phyloP scores from a whole-genome alignment of 2,113 vertebrate species.

The Lucifuga dentata region DNA sequence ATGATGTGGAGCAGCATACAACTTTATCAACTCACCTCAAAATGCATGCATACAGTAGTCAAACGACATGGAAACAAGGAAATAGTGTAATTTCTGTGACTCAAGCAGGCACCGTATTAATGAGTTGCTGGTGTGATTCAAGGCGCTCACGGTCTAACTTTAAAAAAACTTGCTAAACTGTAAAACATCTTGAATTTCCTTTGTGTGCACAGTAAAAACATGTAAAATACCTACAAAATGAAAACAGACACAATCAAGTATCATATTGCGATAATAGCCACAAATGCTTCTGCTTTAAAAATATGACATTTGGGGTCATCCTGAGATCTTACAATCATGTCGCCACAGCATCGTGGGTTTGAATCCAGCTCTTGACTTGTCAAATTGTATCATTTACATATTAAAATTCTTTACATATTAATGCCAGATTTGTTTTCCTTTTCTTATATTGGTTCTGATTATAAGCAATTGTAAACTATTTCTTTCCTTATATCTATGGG shows the following conservation, averaged over 20 bases:
- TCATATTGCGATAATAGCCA: background rate
- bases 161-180: conserved; percentile 5
- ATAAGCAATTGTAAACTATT: conserved; percentile 2
- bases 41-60: conserved; percentile 48
- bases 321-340: conserved; percentile 3
- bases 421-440: background rate
- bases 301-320: background rate
- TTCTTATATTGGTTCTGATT: background rate
- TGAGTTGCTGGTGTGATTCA: conserved; percentile 6
- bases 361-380: conserved; percentile 68
- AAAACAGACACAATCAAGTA: background rate
- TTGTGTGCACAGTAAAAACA: conserved; percentile 5
- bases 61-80: conserved; percentile 21
- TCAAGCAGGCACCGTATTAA: background rate
- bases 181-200: background rate
- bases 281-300: conserved; percentile 20
- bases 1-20: conserved; percentile 32
- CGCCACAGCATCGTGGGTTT: conserved; percentile 5
- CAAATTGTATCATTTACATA: background rate
- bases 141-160: conserved; percentile 23
- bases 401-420: background rate
- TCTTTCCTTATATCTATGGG: background rate
- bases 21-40: conserved; percentile 35
- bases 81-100: conserved; percentile 19
- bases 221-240: background rate